Base-by-base conservation (phyloP, 2,113 vertebrate genomes). In the Caracal caracal region DNA sequence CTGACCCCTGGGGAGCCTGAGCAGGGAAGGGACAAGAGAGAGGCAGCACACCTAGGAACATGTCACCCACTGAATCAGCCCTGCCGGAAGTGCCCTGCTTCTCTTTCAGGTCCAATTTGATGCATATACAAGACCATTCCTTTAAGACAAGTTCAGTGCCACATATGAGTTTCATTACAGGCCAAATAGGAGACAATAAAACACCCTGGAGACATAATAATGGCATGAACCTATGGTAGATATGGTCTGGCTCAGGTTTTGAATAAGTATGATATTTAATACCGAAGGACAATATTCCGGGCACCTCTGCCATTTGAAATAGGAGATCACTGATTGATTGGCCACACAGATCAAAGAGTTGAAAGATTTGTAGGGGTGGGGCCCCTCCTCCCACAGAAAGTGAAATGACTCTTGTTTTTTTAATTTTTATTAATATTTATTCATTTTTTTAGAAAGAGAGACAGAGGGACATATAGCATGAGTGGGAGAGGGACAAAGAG, bases 91-190 rank as follows among this genome's bases (percentile, higher is more conserved):
- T 4, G 63, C 35, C 35, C 66, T 28, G 33, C 3, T 40, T 68
- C 88, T 65, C 49, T 28, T 65, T 87, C 35, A 47, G 61, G 43
- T 53, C 53, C 94, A 71, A 73, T 85, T 85, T 86, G 66, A 30
- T 76, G 78, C 37, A 49, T 40, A 24, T 59, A 71, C 89, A 78
- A 70, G 76, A 89, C 71, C 78, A 91, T 78, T 91, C 94, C 81
- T 94, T 90, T 65, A 89, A 83, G 90, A 91, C 35, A 92, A 95
- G 22, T 93, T 91, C 81, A 93, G 0, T 70, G 65, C 53, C 66
- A 59, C 65, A 22, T 40, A 12, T 0, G 15, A 82, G 61, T 94
- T 96, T 94, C 66, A 75, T 95, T 79, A 86, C n/a, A 94, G 33
- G 59, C 56, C 40, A 79, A 20, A 88, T 0, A 88, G 80, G 83